A percentile compares a stretch with the other conserved stretches of the same genome.
These are phyloP conservation scores for Calameuta pallipes DNA, from an alignment of 2,888 invertebrate genomes.

Conservation along the genomic window DNA sequence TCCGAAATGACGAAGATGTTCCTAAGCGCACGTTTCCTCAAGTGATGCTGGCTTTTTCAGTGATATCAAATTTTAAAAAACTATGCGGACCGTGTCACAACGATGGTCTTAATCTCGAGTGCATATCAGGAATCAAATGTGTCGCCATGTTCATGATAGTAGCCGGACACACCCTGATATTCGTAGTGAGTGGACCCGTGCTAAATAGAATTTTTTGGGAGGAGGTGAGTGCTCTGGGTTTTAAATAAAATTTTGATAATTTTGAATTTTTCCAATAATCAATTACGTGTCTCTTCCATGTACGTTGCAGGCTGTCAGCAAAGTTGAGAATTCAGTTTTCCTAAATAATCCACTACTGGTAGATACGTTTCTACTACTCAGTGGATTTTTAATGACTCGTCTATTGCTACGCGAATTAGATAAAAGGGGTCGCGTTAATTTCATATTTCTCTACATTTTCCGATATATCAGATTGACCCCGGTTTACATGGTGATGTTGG, in stretches of 20 bases:
- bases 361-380: slow-evolving; percentile 78
- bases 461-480: slow-evolving; percentile 82
- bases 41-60: slow-evolving; percentile 69
- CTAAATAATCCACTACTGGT: slow-evolving; percentile 77
- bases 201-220: slow-evolving; percentile 75
- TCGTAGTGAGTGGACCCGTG: slow-evolving; percentile 76
- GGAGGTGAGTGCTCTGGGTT: slow-evolving; percentile 64
- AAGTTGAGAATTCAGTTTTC: slow-evolving; percentile 73
- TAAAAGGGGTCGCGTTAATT: slow-evolving; percentile 72
- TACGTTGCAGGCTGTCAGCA: slow-evolving; percentile 69
- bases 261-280: not conserved
- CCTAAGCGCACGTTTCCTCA: slow-evolving; percentile 39
- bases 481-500: slow-evolving; percentile 77
- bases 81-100: slow-evolving; percentile 71
- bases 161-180: slow-evolving; percentile 75
- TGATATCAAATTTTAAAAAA: slow-evolving; percentile 72
- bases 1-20: slow-evolving; percentile 34
- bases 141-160: slow-evolving; percentile 77
- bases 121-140: slow-evolving; percentile 75
- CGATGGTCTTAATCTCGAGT: slow-evolving; percentile 72
- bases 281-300: slow-evolving; percentile 10
- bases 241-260: not conserved
- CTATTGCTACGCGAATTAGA: slow-evolving; percentile 77
- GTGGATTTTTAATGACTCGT: slow-evolving; percentile 78
- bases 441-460: slow-evolving; percentile 73